Base-by-base conservation (phyloP, 2,888 invertebrate species). In the Sminthurinus aureus region DNA sequence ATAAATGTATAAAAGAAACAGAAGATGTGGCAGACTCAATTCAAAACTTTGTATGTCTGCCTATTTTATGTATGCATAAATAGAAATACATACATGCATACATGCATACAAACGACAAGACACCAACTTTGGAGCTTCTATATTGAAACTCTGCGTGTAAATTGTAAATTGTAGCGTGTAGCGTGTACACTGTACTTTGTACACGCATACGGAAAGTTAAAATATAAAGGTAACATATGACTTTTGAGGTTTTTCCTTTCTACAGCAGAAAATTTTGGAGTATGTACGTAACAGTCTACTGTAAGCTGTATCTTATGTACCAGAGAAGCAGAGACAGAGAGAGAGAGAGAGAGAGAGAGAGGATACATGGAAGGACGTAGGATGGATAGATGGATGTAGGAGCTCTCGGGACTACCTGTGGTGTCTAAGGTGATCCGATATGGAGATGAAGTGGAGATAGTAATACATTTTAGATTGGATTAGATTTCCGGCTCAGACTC, bases 361-460 rank as follows among this genome's bases (percentile, higher is more conserved):
- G 15, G 51, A 12, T 18, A 38, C 38, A 38, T 38, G 38, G 73
- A 38, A 74, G 73, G 26, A 38, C 18, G 50, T 75, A 51, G 75
- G 51, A 75, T 50, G 50, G 52, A 76, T 58, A 52, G 51, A 75
- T 50, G 50, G 52, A 76, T 58, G 76, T 76, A 69, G 67, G 69
- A 67, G 79, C 51, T 51, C 38, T 79, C 69, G 66, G 26, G 67
- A 66, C 80, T 73, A 51, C 80, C 80, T 81, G 80, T 69, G 51
- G 80, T 22, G 73, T 81, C 80, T 81, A 81, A 81, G 80, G 80
- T 81, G 80, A 81, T 81, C 80, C 80, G 80, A 81, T 81, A 73
- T 58, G 74, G 64, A 73, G 73, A 73, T 81, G 26, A 81, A 81
- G 73, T 81, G 26, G 80, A 81, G 80, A 81, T 81, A 58, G 80